Evolutionary conservation across 2,888 invertebrate species (phyloP).

Genomic region (Ptilodon capucinus): DNA sequence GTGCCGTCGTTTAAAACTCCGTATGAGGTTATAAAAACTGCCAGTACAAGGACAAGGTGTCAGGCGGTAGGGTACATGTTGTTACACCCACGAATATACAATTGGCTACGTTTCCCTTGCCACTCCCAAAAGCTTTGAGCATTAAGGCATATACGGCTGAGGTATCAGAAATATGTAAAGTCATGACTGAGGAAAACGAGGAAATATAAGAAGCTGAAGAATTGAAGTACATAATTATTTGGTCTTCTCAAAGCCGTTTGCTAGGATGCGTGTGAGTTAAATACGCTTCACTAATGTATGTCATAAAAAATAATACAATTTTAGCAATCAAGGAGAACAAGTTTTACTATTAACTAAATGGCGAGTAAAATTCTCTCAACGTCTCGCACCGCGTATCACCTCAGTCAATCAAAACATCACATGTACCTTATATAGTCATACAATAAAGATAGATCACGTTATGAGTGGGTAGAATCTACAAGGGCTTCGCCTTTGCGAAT

Average conservation of each 20-base stretch:
- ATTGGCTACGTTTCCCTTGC: too few relatives aligned
- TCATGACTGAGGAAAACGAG: too few relatives aligned
- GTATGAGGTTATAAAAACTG: conserved; percentile 23
- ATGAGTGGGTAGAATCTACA: conserved; percentile 24
- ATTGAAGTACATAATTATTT: too few relatives aligned
- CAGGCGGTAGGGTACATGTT: conserved; percentile 12
- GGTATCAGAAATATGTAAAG: too few relatives aligned
- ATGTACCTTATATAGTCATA: conserved; percentile 38
- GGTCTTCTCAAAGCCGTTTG: too few relatives aligned
- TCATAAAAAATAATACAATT: too few relatives aligned
- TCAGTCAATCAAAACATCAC: conserved; percentile 19
- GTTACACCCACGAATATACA: background rate
- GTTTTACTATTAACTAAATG: background rate
- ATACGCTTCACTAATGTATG: too few relatives aligned
- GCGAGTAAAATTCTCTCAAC: background rate
- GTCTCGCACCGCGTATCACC: conserved; percentile 4
- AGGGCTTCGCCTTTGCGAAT: conserved; percentile 33
- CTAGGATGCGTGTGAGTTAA: too few relatives aligned
- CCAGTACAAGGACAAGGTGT: conserved; percentile 23
- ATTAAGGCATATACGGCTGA: too few relatives aligned
- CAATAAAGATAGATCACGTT: conserved; percentile 39
- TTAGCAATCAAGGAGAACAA: too few relatives aligned
- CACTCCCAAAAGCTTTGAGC: too few relatives aligned
- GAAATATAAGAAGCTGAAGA: too few relatives aligned
- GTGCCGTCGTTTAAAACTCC: conserved; percentile 12